These are phyloP conservation scores for Muscicapa adusta DNA, from an alignment of 2,113 vertebrate species.

Conservation along the genomic window DNA sequence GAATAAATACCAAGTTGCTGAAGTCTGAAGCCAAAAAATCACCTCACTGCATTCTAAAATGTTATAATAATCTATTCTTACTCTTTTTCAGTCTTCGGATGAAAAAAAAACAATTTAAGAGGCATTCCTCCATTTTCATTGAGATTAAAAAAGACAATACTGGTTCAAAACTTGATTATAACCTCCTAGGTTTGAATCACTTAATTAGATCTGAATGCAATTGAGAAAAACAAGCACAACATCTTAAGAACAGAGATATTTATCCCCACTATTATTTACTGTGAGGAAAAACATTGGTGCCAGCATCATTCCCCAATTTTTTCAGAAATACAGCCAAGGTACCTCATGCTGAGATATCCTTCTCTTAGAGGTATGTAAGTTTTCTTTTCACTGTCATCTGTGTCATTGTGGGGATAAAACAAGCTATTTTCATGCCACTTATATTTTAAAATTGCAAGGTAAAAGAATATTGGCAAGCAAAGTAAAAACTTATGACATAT, in stretches of 20 bases:
- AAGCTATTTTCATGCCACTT: not conserved
- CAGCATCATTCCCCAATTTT: not conserved
- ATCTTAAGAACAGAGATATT: not conserved
- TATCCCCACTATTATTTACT: not conserved
- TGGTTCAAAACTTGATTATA: not conserved
- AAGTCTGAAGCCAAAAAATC: not conserved
- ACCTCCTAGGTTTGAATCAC: not conserved
- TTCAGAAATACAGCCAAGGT: not conserved
- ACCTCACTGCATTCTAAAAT: not conserved
- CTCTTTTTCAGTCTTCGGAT: not conserved
- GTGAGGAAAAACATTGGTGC: not conserved
- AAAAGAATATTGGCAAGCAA: not conserved
- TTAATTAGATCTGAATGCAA: not conserved
- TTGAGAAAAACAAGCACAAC: not conserved
- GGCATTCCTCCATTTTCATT: not conserved
- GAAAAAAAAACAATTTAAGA: not conserved
- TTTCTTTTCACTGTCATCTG: not conserved
- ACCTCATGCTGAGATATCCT: not conserved
- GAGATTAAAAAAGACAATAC: not conserved
- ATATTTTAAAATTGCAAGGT: not conserved
- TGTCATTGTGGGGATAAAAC: not conserved
- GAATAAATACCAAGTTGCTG: not conserved
- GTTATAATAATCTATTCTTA: not conserved
- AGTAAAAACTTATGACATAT: accelerated
- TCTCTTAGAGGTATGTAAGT: not conserved